These are phyloP conservation scores for Neoarius graeffei DNA, from an alignment of 2,113 vertebrate genomes.

Conservation along the genomic window DNA sequence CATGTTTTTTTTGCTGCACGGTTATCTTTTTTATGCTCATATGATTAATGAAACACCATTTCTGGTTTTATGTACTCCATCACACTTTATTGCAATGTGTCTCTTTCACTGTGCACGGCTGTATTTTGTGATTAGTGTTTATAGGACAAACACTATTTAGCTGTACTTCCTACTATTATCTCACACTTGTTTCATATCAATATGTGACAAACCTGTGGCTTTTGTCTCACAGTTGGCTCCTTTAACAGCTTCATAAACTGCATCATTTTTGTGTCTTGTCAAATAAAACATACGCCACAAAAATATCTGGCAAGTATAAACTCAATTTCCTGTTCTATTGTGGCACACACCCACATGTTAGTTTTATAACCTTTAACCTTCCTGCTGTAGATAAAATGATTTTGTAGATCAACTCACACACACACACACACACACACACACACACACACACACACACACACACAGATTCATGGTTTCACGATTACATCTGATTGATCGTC, in stretches of 20 bases:
- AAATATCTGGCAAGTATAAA: background rate
- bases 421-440: background rate
- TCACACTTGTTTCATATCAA: background rate
- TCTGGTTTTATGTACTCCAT: background rate
- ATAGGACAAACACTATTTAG: background rate
- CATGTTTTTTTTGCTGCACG: background rate
- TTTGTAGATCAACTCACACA: background rate
- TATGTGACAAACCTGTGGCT: background rate
- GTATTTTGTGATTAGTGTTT: background rate
- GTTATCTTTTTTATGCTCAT: background rate
- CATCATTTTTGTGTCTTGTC: background rate
- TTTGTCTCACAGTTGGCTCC: background rate
- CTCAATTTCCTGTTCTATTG: background rate
- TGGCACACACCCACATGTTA: background rate
- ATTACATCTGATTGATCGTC: background rate
- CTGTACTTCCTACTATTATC: background rate
- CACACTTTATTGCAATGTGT: background rate
- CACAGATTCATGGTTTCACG: background rate
- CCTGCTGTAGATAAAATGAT: background rate
- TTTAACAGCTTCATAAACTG: background rate
- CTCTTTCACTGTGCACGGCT: background rate
- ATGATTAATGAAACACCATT: background rate
- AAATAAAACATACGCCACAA: background rate
- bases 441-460: background rate
- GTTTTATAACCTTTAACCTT: background rate